A percentile compares a stretch with the other conserved stretches of the same genome.
Conservation (phyloP, 2,888 invertebrate genomes). For the Deroplatys truncata region DNA sequence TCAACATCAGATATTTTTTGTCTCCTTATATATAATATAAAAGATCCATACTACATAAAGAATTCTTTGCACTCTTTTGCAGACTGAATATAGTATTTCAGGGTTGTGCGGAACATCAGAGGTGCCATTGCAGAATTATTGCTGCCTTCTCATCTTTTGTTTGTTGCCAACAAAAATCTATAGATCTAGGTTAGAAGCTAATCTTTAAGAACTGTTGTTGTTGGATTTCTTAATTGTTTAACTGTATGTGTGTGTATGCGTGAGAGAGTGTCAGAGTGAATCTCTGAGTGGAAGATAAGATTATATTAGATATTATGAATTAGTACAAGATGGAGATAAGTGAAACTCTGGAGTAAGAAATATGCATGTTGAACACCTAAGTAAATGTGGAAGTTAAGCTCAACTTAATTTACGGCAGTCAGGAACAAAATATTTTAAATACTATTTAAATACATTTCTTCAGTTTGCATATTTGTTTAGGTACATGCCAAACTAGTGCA, state of each 20-base stretch:
- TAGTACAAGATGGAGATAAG: not conserved
- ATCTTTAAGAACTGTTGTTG: not conserved
- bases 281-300: not conserved
- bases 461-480: not conserved
- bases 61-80: no score
- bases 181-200: not conserved
- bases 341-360: not conserved
- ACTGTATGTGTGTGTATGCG: not conserved
- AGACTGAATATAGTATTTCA: not conserved
- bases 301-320: not conserved
- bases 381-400: not conserved
- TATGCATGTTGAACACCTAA: not conserved
- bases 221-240: not conserved
- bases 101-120: not conserved
- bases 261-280: not conserved
- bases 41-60: no score
- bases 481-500: not conserved
- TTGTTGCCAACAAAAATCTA: not conserved
- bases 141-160: not conserved
- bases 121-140: not conserved
- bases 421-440: not conserved
- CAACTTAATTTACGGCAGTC: not conserved
- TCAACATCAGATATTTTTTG: no score
- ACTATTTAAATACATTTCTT: not conserved
- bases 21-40: no score